Evolutionary conservation across 2,113 vertebrate genomes (phyloP).

Genomic region (Gambusia holbrooki): DNA sequence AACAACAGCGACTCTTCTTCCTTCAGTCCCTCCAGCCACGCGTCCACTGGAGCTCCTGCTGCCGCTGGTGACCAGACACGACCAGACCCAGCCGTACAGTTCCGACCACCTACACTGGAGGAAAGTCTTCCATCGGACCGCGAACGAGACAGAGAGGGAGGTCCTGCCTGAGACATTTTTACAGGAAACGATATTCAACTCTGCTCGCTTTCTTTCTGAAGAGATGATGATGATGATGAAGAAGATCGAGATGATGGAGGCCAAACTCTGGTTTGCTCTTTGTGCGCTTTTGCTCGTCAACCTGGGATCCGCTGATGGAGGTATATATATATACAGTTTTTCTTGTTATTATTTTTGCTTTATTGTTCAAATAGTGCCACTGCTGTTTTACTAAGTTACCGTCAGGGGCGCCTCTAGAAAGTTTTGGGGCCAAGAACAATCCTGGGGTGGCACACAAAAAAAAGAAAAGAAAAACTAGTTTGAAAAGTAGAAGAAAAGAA

Average conservation of each 20-base stretch:
- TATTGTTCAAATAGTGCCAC: background rate
- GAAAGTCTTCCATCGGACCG: slow-evolving; percentile 14
- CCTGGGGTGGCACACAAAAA: background rate
- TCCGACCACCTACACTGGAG: background rate
- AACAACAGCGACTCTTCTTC: slow-evolving; percentile 18
- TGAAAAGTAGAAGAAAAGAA: too few species aligned
- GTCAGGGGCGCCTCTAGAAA: background rate
- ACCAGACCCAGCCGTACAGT: background rate
- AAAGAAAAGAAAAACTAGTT: too few species aligned
- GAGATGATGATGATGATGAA: background rate
- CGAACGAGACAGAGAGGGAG: background rate
- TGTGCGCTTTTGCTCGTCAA: slow-evolving; percentile 62
- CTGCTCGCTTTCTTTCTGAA: slow-evolving; percentile 7
- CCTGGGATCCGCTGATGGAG: slow-evolving; percentile 32
- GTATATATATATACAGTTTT: slow-evolving; percentile 45
- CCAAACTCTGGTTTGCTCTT: slow-evolving; percentile 56
- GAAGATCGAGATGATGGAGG: slow-evolving; percentile 61
- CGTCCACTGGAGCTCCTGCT: slow-evolving; percentile 37
- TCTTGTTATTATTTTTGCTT: background rate
- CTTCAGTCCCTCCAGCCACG: slow-evolving; percentile 50
- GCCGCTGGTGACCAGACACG: slow-evolving; percentile 3
- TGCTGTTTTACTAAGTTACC: background rate
- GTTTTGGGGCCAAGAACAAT: background rate
- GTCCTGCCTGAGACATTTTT: background rate
- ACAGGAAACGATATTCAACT: slow-evolving; percentile 1